Conservation (phyloP, 1,140 invertebrate genomes). For the Acyrthosiphon pisum region DNA sequence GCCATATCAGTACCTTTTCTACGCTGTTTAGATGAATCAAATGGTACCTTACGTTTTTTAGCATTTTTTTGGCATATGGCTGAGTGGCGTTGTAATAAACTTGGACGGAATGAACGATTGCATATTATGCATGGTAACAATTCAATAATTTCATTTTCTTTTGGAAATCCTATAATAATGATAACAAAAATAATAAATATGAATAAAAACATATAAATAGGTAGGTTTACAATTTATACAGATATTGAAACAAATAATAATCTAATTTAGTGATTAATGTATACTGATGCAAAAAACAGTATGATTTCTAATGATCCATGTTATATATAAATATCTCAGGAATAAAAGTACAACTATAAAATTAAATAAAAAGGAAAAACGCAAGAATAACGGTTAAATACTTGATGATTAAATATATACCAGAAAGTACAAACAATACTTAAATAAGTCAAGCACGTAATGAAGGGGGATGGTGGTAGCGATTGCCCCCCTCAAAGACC, state of each 20-base stretch:
- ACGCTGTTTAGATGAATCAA: conserved; percentile 85
- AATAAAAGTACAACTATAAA: no score
- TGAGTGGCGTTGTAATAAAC: conserved; percentile 75
- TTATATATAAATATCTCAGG: not conserved
- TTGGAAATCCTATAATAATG: conserved; percentile 13
- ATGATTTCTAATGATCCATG: not conserved
- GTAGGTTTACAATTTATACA: not conserved
- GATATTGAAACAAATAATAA: not conserved
- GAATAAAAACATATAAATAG: no score
- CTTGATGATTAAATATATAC: no score
- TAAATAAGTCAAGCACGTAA: no score
- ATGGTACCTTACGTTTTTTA: conserved; percentile 78
- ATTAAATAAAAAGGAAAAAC: no score
- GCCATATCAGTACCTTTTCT: conserved; percentile 76
- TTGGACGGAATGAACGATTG: conserved; percentile 73
- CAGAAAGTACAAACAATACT: no score
- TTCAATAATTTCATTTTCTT: conserved; percentile 47
- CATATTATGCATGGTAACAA: conserved; percentile 72
- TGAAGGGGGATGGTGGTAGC: no score
- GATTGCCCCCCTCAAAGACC: no score
- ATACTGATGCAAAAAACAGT: not conserved
- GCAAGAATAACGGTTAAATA: no score
- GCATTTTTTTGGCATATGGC: conserved; percentile 79
- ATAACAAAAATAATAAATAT: not conserved
- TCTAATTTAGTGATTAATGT: not conserved